Evolutionary conservation across 2,888 invertebrate genomes (phyloP).

Genomic region (Taphrorychus bicolor): DNA sequence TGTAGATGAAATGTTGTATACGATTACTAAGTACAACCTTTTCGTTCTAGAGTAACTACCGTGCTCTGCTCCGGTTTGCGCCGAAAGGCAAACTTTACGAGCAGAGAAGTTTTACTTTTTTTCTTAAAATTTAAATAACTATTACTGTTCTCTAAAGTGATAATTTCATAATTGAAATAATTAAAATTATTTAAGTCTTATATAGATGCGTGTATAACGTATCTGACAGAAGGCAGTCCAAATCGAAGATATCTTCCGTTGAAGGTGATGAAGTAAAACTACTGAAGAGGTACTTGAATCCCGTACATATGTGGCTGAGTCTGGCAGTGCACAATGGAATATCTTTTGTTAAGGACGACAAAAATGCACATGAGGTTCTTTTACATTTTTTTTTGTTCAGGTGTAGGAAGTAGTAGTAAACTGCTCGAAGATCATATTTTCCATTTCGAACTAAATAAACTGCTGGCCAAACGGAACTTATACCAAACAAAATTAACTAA

Average conservation of each 20-base stretch:
- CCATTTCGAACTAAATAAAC: no score
- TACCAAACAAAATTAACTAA: no score
- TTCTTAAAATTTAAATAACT: not conserved
- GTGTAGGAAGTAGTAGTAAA: not conserved
- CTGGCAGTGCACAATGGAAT: conserved; percentile 61
- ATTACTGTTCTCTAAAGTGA: not conserved
- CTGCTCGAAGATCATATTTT: no score
- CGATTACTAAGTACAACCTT: no score
- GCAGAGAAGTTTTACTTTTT: no score
- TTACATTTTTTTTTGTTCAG: no score
- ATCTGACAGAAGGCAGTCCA: conserved; percentile 48
- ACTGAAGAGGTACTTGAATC: conserved; percentile 57
- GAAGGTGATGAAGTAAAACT: conserved; percentile 48
- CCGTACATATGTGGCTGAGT: conserved; percentile 57
- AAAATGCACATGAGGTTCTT: conserved; percentile 59
- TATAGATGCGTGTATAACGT: conserved; percentile 62
- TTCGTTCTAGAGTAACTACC: no score
- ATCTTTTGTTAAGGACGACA: conserved; percentile 59
- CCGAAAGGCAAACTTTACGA: no score
- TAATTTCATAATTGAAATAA: not conserved
- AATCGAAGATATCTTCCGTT: conserved; percentile 41
- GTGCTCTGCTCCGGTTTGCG: no score
- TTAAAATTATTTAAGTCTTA: no score
- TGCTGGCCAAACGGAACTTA: no score
- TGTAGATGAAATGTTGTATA: no score